Evolutionary conservation across 2,113 vertebrate genomes (phyloP), one percentile per base, ranked within the genome.

Genomic region (Acrocephalus arundinaceus): DNA sequence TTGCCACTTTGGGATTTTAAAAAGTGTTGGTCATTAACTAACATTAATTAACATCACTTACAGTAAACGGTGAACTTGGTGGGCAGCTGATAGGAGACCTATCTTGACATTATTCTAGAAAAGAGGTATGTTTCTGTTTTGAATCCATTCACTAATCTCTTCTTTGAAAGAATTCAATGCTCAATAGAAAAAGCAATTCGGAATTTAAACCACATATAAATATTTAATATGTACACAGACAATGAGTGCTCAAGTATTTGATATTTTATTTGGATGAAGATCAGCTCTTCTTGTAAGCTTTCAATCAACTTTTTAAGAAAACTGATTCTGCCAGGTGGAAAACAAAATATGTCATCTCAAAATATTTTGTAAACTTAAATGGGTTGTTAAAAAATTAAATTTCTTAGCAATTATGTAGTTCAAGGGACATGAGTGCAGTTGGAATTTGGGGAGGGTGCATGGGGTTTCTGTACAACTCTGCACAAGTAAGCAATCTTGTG

Each of bases 21-120:
- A 82, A 89, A 88, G 23, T 55, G 15, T 66, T 90, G 71, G 46
- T 86, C 80, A 87, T 95, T 94, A 93, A 83, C 24, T 39, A 72
- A 31, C 21, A 52, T 51, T 68, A 72, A 63, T 58, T 49, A 30
- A 80, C 68, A 94, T 85, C 33, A 87, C 68, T 94, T 90, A 91
- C n/a, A 90, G 20, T 92, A 95, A 92, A 45, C 49, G 86, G 86
- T 49, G 48, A 95, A 87, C 80, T 87, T 94, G 67, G 73, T 88
- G 49, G 71, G 58, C 46, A 94, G 73, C 61, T 81, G 67, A 85
- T 43, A 87, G 76, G 48, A 93, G 22, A 82, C 16, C 43, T 87
- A 20, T 59, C 75, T 92, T 97, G 88, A 92, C 49, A 57, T 70
- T 46, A 55, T 77, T 96, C 41, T 81, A 72, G 28, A n/a, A 95